Evolutionary conservation across 1,140 invertebrate species (phyloP).

Genomic region (Octopus sinensis): DNA sequence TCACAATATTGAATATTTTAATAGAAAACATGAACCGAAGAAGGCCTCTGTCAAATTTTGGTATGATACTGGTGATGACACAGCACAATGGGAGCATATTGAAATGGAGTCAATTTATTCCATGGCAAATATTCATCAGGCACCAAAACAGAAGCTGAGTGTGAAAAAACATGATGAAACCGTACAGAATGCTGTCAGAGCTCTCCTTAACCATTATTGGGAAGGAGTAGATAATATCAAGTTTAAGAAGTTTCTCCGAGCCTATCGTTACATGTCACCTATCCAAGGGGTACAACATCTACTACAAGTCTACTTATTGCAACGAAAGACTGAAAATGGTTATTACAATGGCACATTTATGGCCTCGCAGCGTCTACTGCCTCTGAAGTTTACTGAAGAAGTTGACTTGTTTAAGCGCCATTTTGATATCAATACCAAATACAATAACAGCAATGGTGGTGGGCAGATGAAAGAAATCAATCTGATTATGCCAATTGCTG

Average conservation of each 20-base stretch:
- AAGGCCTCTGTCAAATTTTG: no score
- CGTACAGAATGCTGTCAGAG: not conserved
- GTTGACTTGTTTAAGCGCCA: not conserved
- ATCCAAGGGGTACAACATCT: not conserved
- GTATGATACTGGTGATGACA: not conserved
- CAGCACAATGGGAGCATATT: not conserved
- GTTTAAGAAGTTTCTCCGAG: not conserved
- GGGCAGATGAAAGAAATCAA: slow-evolving; percentile 61
- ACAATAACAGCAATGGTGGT: not conserved
- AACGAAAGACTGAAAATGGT: not conserved
- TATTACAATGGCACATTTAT: not conserved
- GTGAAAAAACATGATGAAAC: not conserved
- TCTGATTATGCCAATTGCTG: slow-evolving; percentile 79
- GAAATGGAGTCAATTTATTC: not conserved
- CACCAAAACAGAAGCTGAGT: not conserved
- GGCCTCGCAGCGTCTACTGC: not conserved
- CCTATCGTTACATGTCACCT: not conserved
- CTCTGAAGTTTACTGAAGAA: not conserved
- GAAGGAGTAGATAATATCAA: not conserved
- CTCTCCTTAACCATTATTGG: not conserved
- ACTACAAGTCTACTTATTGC: not conserved
- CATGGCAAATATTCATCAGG: slow-evolving; percentile 42
- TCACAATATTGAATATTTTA: not conserved
- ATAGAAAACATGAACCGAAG: not conserved
- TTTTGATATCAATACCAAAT: no score